A percentile compares a stretch with the other conserved stretches of the same genome.
Evolutionary conservation across 1,140 invertebrate species (phyloP).

Genomic region (Sitobion miscanthi): DNA sequence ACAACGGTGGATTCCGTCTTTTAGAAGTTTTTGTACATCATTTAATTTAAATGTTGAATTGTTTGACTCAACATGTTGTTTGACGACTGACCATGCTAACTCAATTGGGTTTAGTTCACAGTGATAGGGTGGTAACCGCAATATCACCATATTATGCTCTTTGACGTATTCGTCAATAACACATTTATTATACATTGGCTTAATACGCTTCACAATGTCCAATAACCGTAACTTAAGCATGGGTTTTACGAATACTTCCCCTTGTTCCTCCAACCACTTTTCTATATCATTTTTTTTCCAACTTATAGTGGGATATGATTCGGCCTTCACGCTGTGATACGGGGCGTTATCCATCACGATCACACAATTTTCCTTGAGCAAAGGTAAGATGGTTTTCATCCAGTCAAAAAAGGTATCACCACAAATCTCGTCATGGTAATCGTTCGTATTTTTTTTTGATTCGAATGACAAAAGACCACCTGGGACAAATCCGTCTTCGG

Average conservation of each 20-base stretch:
- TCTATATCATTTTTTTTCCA: background rate
- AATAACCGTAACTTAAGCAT: background rate
- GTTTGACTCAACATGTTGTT: too few species aligned
- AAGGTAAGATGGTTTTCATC: too few species aligned
- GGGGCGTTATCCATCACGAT: conserved; percentile 3
- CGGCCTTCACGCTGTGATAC: background rate
- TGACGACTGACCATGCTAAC: background rate
- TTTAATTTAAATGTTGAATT: too few species aligned
- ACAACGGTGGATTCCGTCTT: too few species aligned
- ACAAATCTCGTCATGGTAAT: too few species aligned
- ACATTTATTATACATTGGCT: background rate
- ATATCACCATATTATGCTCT: background rate
- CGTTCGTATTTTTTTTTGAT: too few species aligned
- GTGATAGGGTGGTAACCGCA: background rate
- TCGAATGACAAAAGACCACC: too few species aligned
- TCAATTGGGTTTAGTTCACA: background rate
- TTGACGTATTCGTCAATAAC: background rate
- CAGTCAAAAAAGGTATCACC: background rate
- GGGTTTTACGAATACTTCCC: background rate
- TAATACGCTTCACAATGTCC: background rate
- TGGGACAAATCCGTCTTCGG: too few species aligned
- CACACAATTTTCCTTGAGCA: background rate
- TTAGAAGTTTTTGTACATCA: too few species aligned
- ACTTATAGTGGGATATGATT: background rate
- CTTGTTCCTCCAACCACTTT: conserved; percentile 45